A percentile compares a stretch with the other conserved stretches of the same genome.
These are phyloP conservation scores for Atopsyche davidsoni DNA, from an alignment of 1,140 invertebrate species.

Conservation along the genomic window DNA sequence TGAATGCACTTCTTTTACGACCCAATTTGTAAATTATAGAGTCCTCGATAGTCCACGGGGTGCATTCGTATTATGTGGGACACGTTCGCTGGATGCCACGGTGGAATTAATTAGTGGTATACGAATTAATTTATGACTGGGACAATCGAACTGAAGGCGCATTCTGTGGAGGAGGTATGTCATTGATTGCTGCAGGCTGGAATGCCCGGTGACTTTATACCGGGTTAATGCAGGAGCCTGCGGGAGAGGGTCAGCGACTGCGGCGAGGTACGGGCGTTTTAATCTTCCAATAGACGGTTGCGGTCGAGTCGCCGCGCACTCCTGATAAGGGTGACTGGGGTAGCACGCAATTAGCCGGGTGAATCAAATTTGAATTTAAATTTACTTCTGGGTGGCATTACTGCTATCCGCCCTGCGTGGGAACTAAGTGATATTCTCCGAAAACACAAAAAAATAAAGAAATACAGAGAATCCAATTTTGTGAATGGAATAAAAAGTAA, in stretches of 20 bases:
- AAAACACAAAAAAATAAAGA: too few relatives aligned
- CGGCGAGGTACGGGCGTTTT: background rate
- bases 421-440: too few relatives aligned
- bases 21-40: too few relatives aligned
- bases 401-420: background rate
- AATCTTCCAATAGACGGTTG: background rate
- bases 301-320: background rate
- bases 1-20: too few relatives aligned
- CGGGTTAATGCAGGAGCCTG: background rate
- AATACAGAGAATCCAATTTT: too few relatives aligned
- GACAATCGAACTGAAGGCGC: slow-evolving; percentile 19
- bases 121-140: slow-evolving; percentile 19
- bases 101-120: slow-evolving; percentile 16
- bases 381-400: background rate
- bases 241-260: too few relatives aligned
- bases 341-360: too few relatives aligned
- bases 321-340: background rate
- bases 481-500: too few relatives aligned
- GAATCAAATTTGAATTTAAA: background rate
- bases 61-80: too few relatives aligned
- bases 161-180: slow-evolving; percentile 12
- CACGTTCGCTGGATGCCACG: slow-evolving; percentile 18
- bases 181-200: slow-evolving; percentile 11
- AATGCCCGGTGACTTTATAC: background rate
- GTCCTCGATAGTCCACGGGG: too few relatives aligned